Percentiles rank a stretch among this genome's conserved stretches.
Evolutionary conservation across 2,113 vertebrate species (phyloP).

Genomic region (Pluvianellus socialis): DNA sequence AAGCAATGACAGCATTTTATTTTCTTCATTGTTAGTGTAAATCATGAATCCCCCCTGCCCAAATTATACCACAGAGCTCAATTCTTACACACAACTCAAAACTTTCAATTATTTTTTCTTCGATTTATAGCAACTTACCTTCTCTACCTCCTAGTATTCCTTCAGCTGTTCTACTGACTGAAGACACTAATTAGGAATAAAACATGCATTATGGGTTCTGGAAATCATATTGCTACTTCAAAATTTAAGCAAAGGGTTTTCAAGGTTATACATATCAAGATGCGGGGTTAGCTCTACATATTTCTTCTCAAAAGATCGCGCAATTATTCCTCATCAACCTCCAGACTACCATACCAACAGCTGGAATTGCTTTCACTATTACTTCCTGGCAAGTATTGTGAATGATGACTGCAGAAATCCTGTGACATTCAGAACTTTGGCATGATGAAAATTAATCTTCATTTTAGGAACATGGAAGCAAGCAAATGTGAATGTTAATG

Average conservation of each 20-base stretch:
- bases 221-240: neutral
- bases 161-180: neutral
- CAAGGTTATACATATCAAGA: neutral
- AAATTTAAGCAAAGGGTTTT: neutral
- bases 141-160: neutral
- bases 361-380: constrained; percentile 15
- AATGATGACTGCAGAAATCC: constrained; percentile 19
- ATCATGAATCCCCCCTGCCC: neutral
- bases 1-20: neutral
- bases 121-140: neutral
- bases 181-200: neutral
- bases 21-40: neutral
- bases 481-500: constrained; percentile 28
- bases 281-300: neutral
- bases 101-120: neutral
- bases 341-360: neutral
- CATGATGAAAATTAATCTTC: constrained; percentile 26
- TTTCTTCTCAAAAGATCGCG: neutral
- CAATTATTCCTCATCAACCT: neutral
- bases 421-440: constrained; percentile 5
- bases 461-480: constrained; percentile 2
- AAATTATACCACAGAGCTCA: neutral
- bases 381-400: neutral
- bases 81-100: neutral
- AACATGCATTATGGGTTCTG: neutral